Evolutionary conservation across 2,888 invertebrate species (phyloP), one percentile per base, ranked within the genome.

Genomic region (Hartigia nigra): DNA sequence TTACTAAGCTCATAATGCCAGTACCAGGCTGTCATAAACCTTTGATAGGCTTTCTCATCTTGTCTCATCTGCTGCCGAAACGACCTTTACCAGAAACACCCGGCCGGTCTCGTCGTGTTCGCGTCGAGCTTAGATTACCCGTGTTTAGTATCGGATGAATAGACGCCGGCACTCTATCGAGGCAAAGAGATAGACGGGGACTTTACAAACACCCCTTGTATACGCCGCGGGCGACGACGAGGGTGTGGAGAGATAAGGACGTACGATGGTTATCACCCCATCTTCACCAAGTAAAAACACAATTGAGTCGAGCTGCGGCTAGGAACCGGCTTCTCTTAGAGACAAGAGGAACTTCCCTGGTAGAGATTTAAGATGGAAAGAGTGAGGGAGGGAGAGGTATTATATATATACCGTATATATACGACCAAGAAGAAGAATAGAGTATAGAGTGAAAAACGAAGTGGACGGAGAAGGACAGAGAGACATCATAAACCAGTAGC

Each of bases 401-500:
- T 9, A 2, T 55, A 55, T 23, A 23, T 23, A 55, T 23, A 55
- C 55, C 55, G 55, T 55, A 23, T 23, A 23, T 23, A 55, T 23
- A 23, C 23, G 23, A 55, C 23, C 23, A 9, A 9, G 55, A 23
- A 23, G 55, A 55, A 23, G 55, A 55, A 23, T 55, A 9, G 14
- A 55, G 9, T 55, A 55, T 9, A 76, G 80, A 76, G 55, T 70
- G 74, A 31, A 34, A 70, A 39, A 74, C 14, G 74, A 31, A 35
- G 3, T 12, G 32, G 72, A 23, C 74, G 23, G 77, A 74, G 55
- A 55, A 23, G 23, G 14, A 55, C 74, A 31, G 80, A 31, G 80
- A 74, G 31, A 80, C 78, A 79, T 83, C 84, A 84, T 82, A 80
- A 84, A 84, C 77, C 80, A 80, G 74, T 80, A 83, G 82, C 77